A percentile compares a stretch with the other conserved stretches of the same genome.
These are phyloP conservation scores for Falcunculus frontatus DNA, from an alignment of 2,113 vertebrate genomes.

Conservation along the genomic window DNA sequence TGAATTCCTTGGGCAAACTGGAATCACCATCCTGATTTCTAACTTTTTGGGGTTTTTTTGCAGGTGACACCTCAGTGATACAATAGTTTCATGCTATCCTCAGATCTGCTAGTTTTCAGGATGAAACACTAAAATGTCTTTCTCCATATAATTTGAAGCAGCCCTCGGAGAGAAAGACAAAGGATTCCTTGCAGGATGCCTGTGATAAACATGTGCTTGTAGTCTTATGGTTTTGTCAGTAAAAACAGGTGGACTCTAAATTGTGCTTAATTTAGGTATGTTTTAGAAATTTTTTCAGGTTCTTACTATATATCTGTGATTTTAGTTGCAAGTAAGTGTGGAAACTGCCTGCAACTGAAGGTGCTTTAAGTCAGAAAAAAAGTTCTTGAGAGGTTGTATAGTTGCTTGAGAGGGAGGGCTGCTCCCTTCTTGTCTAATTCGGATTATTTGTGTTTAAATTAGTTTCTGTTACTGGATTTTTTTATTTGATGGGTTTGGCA, in stretches of 20 bases:
- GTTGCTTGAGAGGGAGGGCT: neutral
- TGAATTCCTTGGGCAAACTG: neutral
- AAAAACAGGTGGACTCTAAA: neutral
- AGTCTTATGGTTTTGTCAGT: too few relatives aligned
- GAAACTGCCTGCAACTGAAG: neutral
- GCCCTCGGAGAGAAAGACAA: too few relatives aligned
- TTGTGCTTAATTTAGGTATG: neutral
- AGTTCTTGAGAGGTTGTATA: neutral
- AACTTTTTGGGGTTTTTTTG: neutral
- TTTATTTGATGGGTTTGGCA: neutral
- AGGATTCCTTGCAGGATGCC: neutral
- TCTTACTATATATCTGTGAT: neutral
- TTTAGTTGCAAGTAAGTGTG: neutral
- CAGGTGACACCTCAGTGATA: neutral
- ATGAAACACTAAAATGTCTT: neutral
- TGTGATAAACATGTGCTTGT: accelerated
- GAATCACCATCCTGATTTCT: neutral
- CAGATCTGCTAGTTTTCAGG: neutral
- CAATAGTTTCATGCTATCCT: neutral
- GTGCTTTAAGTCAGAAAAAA: neutral
- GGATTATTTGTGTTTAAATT: neutral
- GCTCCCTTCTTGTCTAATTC: neutral
- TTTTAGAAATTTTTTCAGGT: neutral
- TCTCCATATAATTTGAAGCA: neutral
- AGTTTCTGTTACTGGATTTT: neutral